Evolutionary conservation across 2,888 invertebrate genomes (phyloP).

Genomic region (Ochlodes sylvanus): DNA sequence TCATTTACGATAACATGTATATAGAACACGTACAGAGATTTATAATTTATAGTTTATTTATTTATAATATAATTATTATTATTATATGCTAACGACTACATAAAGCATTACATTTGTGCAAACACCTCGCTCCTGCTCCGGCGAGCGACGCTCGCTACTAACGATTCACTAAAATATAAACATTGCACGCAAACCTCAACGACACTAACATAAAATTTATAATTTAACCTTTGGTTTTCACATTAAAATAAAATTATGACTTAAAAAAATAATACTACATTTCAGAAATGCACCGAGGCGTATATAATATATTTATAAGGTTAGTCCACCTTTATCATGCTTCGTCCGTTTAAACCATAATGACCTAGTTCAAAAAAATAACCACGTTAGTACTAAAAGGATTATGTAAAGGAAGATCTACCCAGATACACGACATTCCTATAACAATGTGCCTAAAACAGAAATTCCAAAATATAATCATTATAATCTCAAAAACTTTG

Average conservation of each 20-base stretch:
- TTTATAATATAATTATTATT: slow-evolving; percentile 50
- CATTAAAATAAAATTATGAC: slow-evolving; percentile 10
- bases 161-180: slow-evolving; percentile 17
- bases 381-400: background rate
- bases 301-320: slow-evolving; percentile 2
- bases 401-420: background rate
- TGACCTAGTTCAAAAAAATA: background rate
- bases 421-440: background rate
- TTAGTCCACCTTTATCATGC: background rate
- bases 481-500: slow-evolving; percentile 46
- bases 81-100: slow-evolving; percentile 74
- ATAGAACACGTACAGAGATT: slow-evolving; percentile 38
- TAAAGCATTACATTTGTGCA: slow-evolving; percentile 66
- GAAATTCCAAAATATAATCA: slow-evolving; percentile 7
- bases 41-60: slow-evolving; percentile 38
- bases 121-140: slow-evolving; percentile 3
- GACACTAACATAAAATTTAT: slow-evolving; percentile 15
- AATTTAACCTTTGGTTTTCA: slow-evolving; percentile 37
- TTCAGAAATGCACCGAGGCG: slow-evolving; percentile 30
- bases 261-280: slow-evolving; percentile 34
- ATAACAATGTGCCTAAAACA: background rate
- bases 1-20: slow-evolving; percentile 27
- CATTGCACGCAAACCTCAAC: slow-evolving; percentile 10
- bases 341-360: background rate
- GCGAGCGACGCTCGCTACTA: background rate